Percentiles rank a stretch among this genome's conserved stretches.
phyloP scores from a whole-genome alignment of 2,888 invertebrate species.

The Panopea generosa region DNA sequence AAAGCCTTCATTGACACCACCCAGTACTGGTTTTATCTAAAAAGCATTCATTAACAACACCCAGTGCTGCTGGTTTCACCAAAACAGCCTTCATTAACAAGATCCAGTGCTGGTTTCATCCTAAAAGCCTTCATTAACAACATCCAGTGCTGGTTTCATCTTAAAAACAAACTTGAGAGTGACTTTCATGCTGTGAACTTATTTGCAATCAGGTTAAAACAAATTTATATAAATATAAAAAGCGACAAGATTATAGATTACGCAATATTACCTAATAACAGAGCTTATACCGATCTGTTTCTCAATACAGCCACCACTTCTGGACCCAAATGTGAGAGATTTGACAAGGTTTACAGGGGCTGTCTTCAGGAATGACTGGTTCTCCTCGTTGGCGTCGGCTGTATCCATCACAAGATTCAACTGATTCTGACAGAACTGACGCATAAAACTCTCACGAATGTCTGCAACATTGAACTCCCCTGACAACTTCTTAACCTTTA shows the following conservation, averaged over 20 bases:
- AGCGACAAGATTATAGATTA: background rate
- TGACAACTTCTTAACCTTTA: constrained; percentile 94
- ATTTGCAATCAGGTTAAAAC: too few relatives aligned
- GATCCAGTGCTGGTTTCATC: too few relatives aligned
- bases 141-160: too few relatives aligned
- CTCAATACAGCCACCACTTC: constrained; percentile 85
- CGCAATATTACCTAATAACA: constrained; percentile 91
- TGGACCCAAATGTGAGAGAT: constrained; percentile 66
- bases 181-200: too few relatives aligned
- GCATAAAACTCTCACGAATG: constrained; percentile 99
- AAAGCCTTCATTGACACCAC: too few relatives aligned
- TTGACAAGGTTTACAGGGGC: constrained; percentile 74
- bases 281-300: constrained; percentile 92
- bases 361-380: constrained; percentile 68
- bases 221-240: background rate
- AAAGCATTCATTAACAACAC: too few relatives aligned
- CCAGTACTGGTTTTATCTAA: too few relatives aligned
- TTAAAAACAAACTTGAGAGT: too few relatives aligned
- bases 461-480: constrained; percentile 88
- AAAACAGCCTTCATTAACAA: too few relatives aligned
- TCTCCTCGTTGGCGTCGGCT: constrained; percentile 67
- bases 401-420: constrained; percentile 77
- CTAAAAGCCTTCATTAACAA: too few relatives aligned
- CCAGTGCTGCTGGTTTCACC: too few relatives aligned
- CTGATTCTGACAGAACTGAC: constrained; percentile 90